phyloP scores from a whole-genome alignment of 1,140 invertebrate species.

The Meloidogyne chitwoodi region DNA sequence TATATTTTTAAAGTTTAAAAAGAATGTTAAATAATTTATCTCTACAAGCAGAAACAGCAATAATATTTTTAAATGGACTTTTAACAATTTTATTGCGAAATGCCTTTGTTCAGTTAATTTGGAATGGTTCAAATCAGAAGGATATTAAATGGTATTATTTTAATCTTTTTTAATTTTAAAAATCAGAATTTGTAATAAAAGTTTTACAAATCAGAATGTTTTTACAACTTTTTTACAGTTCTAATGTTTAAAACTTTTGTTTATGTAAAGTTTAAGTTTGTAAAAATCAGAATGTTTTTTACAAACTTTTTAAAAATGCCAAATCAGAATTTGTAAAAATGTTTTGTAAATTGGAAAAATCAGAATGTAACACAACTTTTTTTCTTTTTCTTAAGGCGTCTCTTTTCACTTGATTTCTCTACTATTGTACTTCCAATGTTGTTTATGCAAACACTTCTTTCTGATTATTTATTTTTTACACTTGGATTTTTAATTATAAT shows the following conservation, averaged over 20 bases:
- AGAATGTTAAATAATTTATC: not conserved
- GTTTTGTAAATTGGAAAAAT: not conserved
- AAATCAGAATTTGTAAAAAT: not conserved
- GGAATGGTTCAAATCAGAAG: not conserved
- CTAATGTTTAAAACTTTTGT: too few species aligned
- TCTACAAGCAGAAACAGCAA: conserved; percentile 2
- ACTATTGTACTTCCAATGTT: conserved; percentile 33
- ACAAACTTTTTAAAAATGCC: too few species aligned
- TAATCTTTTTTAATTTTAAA: too few species aligned
- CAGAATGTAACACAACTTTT: too few species aligned
- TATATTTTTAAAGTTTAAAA: too few species aligned
- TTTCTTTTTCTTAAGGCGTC: not conserved
- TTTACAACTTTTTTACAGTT: too few species aligned
- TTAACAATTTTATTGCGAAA: conserved; percentile 17
- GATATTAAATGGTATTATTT: not conserved
- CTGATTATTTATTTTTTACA: conserved; percentile 21
- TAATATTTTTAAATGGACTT: conserved; percentile 1
- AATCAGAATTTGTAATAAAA: too few species aligned
- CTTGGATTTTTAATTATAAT: not conserved
- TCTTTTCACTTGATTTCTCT: conserved; percentile 35
- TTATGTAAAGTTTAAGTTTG: too few species aligned
- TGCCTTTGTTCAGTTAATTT: conserved; percentile 7
- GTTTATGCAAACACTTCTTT: conserved; percentile 28
- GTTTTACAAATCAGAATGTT: too few species aligned
- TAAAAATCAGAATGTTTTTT: too few species aligned